Evolutionary conservation across 2,888 invertebrate species (phyloP).

Genomic region (Allacma fusca): DNA sequence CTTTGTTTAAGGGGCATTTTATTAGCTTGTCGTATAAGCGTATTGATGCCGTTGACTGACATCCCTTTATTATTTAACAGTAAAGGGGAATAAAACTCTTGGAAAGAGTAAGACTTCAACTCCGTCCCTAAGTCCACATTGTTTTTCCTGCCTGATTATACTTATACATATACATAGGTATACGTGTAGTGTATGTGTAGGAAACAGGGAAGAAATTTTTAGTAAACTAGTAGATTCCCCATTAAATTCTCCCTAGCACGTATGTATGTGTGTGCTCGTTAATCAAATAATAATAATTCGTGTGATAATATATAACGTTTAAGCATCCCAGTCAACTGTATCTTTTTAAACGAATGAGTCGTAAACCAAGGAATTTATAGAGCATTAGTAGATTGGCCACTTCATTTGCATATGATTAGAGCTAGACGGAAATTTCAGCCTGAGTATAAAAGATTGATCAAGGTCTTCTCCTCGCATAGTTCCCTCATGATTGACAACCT

Average conservation of each 20-base stretch:
- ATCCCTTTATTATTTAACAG: not conserved
- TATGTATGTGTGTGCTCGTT: not conserved
- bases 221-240: not conserved
- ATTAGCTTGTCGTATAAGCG: not conserved
- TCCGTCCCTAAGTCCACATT: too few relatives aligned
- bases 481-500: constrained; percentile 18
- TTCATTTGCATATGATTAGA: constrained; percentile 18
- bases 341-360: not conserved
- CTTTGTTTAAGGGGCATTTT: not conserved
- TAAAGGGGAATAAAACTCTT: not conserved
- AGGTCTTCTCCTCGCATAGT: constrained; percentile 11
- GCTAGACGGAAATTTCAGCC: not conserved
- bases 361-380: not conserved
- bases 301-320: not conserved
- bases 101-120: not conserved
- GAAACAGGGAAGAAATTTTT: not conserved
- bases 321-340: not conserved
- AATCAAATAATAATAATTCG: not conserved
- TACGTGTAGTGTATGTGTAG: too few relatives aligned
- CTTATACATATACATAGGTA: too few relatives aligned
- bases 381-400: not conserved
- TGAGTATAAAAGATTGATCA: not conserved
- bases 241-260: not conserved
- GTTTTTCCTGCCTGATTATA: too few relatives aligned
- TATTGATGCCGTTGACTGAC: not conserved